Percentiles rank a stretch among this genome's conserved stretches.
phyloP scores from a whole-genome alignment of 2,888 invertebrate species.

The Hypsopygia costalis region DNA sequence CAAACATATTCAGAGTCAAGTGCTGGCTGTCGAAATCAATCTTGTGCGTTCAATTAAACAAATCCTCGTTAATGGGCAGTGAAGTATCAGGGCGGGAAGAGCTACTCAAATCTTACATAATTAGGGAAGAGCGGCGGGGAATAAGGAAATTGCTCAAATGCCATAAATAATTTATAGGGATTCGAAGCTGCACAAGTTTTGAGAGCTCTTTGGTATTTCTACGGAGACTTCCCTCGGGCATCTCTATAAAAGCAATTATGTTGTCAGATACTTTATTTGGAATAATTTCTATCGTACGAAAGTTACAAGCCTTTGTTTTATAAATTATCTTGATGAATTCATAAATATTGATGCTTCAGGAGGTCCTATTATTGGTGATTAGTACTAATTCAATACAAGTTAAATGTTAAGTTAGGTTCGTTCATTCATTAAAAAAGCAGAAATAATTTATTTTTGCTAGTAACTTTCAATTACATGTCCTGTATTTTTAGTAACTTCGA shows the following conservation, averaged over 20 bases:
- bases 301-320: constrained; percentile 16
- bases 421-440: too few relatives aligned
- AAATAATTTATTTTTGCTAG: too few relatives aligned
- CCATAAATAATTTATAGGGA: constrained; percentile 71
- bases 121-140: constrained; percentile 44
- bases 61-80: constrained; percentile 49
- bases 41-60: constrained; percentile 37
- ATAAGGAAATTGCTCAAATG: constrained; percentile 60
- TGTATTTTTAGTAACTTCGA: too few relatives aligned
- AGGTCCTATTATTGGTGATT: too few relatives aligned
- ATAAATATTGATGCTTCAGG: background rate
- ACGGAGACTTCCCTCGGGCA: constrained; percentile 27
- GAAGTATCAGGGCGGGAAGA: constrained; percentile 45
- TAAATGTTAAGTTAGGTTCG: too few relatives aligned
- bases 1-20: background rate
- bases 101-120: constrained; percentile 59
- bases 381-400: too few relatives aligned
- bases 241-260: constrained; percentile 31
- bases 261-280: constrained; percentile 28
- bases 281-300: constrained; percentile 15
- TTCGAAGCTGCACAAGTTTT: constrained; percentile 61
- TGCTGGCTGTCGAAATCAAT: constrained; percentile 28
- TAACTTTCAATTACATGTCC: too few relatives aligned
- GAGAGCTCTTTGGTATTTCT: constrained; percentile 53
- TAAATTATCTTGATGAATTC: background rate